Base-by-base conservation (phyloP, 2,113 vertebrate species). In the Onychostoma macrolepis region DNA sequence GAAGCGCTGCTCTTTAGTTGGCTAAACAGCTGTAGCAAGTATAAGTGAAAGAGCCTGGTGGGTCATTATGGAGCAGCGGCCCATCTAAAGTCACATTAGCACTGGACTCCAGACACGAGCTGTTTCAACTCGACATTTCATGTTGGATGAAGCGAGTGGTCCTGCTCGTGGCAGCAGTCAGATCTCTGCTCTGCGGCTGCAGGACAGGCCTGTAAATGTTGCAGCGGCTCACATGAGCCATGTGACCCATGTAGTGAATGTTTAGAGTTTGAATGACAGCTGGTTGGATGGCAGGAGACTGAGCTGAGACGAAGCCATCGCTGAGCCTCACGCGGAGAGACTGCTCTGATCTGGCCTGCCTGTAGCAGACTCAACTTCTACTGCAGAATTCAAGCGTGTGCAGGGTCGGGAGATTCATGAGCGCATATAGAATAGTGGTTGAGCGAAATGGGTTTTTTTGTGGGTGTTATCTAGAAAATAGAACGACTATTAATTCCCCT, bases 261-360 rank as follows among this genome's bases (percentile, higher is more conserved):
- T 80, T 75, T 88, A 33, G 83, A 33, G 53, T 69, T 76, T 88
- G 87, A 88, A 38, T 81, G 77, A 88, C 77, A 61, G 41, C 24
- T 33, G 53, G 48, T 38, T 65, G 77, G 61, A 88, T 85, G 36
- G 10, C 48, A 21, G 67, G 83, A 82, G 83, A 88, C 87, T 74
- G 83, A 85, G 72, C 83, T 85, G 86, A 61, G 78, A 82, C 71
- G 77, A 80, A 79, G 80, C 50, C 33, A n/a, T 41, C 15, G 13
- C 48, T 72, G 86, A 87, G 58, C 65, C 28, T 84, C 21, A 79
- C 58, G 6, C 30, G 26, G 45, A 58, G 65, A 83, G 74, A 83
- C 86, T 33, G 56, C 58, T 63, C 30, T 38, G 80, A 65, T 69
- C 75, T 43, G 45, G 58, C 58, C 74, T 72, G 30, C 33, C 74